phyloP scores from a whole-genome alignment of 2,113 vertebrate genomes.

The Tachysurus vachellii region DNA sequence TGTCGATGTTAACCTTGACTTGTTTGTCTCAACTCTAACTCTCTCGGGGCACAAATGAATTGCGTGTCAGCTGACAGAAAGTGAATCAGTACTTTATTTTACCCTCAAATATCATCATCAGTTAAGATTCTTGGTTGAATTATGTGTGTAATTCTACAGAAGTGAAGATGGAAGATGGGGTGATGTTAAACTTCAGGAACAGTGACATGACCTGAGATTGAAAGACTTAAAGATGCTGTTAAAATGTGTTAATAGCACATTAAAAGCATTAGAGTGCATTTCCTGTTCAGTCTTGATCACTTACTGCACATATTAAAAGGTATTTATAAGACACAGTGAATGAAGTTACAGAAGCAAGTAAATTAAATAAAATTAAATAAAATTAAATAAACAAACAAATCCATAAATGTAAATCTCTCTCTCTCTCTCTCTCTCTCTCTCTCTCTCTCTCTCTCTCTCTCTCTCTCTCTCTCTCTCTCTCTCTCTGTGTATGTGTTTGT shows the following conservation, averaged over 20 bases:
- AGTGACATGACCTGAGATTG: neutral
- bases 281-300: neutral
- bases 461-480: too few relatives aligned
- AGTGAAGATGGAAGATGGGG: neutral
- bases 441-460: too few relatives aligned
- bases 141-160: neutral
- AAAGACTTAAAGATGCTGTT: neutral
- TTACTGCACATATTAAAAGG: neutral
- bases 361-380: too few relatives aligned
- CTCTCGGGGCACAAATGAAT: neutral
- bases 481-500: too few relatives aligned
- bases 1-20: slow-evolving; percentile 8
- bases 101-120: neutral
- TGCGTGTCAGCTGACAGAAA: neutral
- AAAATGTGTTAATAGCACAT: neutral
- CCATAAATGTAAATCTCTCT: too few relatives aligned
- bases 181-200: neutral
- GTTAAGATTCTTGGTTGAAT: neutral
- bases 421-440: too few relatives aligned
- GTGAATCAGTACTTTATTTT: neutral
- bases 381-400: too few relatives aligned
- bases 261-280: neutral
- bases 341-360: neutral
- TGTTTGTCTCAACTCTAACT: slow-evolving; percentile 11
- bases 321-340: neutral